Base-by-base conservation (phyloP, 2,113 vertebrate species). In the Atherinomorus stipes region DNA sequence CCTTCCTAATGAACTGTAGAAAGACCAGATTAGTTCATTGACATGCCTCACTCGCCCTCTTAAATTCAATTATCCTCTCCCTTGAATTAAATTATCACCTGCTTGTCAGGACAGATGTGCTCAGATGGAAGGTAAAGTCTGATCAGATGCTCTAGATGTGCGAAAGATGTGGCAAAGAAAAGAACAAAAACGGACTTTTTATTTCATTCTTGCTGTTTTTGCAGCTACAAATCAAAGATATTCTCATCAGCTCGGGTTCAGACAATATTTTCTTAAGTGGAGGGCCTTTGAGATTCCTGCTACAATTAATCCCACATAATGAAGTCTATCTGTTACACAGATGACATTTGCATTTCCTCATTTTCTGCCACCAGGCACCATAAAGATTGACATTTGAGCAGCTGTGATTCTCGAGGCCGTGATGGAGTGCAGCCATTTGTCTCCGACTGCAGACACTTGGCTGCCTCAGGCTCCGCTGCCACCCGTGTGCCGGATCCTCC, bases 11-110 rank as follows among this genome's bases (percentile, higher is more conserved):
- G 83, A 83, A 83, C 68, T 87, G 86, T 72, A 80, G 83, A 87
- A 86, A 67, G 82, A 89, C 51, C 85, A 85, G 86, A 91, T 92
- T 89, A 90, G 88, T 87, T 77, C 77, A 87, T 86, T 89, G 90
- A 89, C 83, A 84, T 83, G 79, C 68, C 79, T 83, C 75, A 87
- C 71, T 88, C 63, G 71, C 84, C 79, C 59, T 40, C 76, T 79
- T 78, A 87, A 71, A 92, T 90, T 84, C 79, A 88, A 89, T 90
- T 88, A 90, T 78, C 60, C 71, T 51, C 68, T 78, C 75, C 70
- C 83, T 62, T 76, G 74, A 84, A 86, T 89, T 74, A 81, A 89
- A 86, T 80, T 56, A 86, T 86, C 78, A 84, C 74, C 76, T 86
- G 75, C 74, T 75, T 85, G 81, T 86, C 80, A 60, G 67, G 65